phyloP scores from a whole-genome alignment of 1,140 invertebrate species.

The Saccostrea echinata region DNA sequence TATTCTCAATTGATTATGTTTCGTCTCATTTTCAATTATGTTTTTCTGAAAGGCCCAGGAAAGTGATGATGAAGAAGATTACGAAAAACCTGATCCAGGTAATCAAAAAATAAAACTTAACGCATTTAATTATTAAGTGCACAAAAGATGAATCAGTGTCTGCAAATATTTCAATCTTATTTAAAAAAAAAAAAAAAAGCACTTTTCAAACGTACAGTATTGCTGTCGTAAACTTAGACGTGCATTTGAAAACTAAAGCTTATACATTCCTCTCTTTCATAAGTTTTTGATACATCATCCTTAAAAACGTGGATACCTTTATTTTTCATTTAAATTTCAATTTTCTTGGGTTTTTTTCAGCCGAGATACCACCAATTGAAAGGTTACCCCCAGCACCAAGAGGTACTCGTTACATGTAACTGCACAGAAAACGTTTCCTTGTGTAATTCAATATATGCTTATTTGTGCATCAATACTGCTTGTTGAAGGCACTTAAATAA shows the following conservation, averaged over 20 bases:
- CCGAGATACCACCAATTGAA: neutral
- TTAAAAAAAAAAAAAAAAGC: too few relatives aligned
- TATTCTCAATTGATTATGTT: too few relatives aligned
- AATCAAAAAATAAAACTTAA: neutral
- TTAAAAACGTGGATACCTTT: too few relatives aligned
- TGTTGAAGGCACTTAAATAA: neutral
- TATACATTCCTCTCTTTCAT: too few relatives aligned
- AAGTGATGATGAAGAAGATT: slow-evolving; percentile 36
- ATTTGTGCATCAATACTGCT: slow-evolving; percentile 20
- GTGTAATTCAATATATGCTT: neutral
- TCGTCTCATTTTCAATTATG: too few relatives aligned
- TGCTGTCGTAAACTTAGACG: too few relatives aligned
- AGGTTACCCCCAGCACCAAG: neutral
- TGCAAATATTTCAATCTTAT: too few relatives aligned
- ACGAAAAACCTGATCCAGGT: slow-evolving; percentile 39
- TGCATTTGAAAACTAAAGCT: too few relatives aligned
- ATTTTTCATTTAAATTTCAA: neutral
- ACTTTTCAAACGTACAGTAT: too few relatives aligned
- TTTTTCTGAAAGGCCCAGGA: neutral
- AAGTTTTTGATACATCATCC: too few relatives aligned
- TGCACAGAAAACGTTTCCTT: neutral
- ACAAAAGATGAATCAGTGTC: too few relatives aligned
- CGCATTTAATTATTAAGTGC: too few relatives aligned
- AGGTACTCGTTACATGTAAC: neutral
- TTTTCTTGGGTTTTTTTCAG: neutral